Conservation (phyloP, 2,888 invertebrate species). For the Flexamia atlantica region DNA sequence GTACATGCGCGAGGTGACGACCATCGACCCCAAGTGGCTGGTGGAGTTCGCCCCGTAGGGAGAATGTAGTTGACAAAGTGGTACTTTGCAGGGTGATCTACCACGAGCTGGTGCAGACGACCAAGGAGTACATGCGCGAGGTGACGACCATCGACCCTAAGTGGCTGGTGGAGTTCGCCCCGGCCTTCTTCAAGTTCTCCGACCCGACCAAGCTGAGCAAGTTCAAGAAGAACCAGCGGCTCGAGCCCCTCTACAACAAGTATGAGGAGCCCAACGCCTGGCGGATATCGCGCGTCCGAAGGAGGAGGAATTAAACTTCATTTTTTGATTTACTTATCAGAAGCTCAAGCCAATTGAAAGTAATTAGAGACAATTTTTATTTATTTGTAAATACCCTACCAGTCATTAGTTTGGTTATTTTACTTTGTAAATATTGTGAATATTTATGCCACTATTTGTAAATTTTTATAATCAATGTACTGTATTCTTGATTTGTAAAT, state of each 20-base stretch:
- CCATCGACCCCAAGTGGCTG: no score
- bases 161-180: constrained; percentile 99
- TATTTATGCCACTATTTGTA: neutral
- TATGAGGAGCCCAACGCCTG: constrained; percentile 99
- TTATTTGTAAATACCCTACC: constrained; percentile 8
- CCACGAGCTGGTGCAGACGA: constrained; percentile 98
- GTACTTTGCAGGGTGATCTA: constrained; percentile 95
- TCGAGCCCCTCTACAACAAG: constrained; percentile 99
- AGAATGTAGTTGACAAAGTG: no score
- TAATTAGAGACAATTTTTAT: constrained; percentile 3
- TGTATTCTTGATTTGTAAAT: neutral
- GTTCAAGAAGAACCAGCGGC: constrained; percentile 98
- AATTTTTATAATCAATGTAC: neutral
- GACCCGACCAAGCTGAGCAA: constrained; percentile 99
- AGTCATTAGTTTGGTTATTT: neutral
- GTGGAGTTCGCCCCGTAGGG: no score
- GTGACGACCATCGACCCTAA: constrained; percentile 98
- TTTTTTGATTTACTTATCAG: no score
- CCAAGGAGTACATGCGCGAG: constrained; percentile 99
- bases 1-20: no score
- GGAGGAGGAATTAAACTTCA: constrained; percentile 88
- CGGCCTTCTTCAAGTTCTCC: constrained; percentile 99
- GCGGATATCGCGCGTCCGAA: constrained; percentile 96
- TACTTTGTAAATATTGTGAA: constrained; percentile 11
- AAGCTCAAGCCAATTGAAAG: no score